Percentiles rank a stretch among this genome's conserved stretches.
These are phyloP conservation scores for Australoheros facetus DNA, from an alignment of 2,797 vertebrate species.

Conservation along the genomic window DNA sequence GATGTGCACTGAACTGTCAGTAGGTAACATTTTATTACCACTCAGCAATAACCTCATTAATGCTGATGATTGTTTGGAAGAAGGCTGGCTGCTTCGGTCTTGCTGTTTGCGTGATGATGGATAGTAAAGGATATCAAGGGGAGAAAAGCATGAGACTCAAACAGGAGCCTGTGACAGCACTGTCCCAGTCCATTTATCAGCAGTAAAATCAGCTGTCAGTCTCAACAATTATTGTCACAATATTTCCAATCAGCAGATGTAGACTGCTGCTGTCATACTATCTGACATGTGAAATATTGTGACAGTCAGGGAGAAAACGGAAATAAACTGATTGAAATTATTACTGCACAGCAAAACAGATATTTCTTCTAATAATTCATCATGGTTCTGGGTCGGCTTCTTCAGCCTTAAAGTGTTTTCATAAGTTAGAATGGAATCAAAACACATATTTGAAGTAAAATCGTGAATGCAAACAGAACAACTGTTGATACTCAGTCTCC, in stretches of 20 bases:
- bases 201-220: conserved; percentile 40
- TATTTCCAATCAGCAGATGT: conserved; percentile 53
- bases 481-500: background rate
- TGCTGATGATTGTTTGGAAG: background rate
- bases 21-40: background rate
- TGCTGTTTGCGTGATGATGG: conserved; percentile 9
- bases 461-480: background rate
- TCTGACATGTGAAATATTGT: conserved; percentile 51
- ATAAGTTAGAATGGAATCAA: background rate
- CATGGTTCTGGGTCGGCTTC: background rate
- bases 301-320: conserved; percentile 34
- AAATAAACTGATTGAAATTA: conserved; percentile 10
- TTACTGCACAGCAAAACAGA: background rate
- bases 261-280: conserved; percentile 37
- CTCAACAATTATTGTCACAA: conserved; percentile 67
- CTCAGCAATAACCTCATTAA: conserved; percentile 36
- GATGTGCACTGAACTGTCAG: background rate
- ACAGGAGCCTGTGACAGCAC: background rate
- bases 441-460: background rate
- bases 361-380: background rate
- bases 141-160: conserved; percentile 9
- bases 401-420: background rate
- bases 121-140: conserved; percentile 17
- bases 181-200: background rate
- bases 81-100: background rate